phyloP scores from a whole-genome alignment of 1,140 invertebrate species.

The Sminthurides bifidus region DNA sequence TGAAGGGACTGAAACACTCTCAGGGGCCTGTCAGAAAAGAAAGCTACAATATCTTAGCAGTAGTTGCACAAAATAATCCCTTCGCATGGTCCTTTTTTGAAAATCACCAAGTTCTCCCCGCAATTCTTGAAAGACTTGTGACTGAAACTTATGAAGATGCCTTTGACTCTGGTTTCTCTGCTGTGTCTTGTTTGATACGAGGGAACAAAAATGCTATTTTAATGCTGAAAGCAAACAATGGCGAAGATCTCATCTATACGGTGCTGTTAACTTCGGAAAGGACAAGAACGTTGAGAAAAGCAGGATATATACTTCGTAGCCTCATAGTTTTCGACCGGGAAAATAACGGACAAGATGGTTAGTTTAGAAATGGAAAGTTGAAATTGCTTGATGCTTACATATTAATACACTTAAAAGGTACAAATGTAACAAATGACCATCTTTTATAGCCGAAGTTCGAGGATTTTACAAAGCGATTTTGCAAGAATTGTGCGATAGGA shows the following conservation, averaged over 20 bases:
- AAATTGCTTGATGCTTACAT: background rate
- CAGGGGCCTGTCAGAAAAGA: background rate
- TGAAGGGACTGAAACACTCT: background rate
- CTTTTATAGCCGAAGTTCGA: background rate
- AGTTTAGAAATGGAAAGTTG: background rate
- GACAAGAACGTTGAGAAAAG: slow-evolving; percentile 1
- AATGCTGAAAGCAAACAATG: slow-evolving; percentile 3
- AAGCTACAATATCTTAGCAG: background rate
- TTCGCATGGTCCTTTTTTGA: slow-evolving; percentile 4
- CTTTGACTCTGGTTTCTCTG: slow-evolving; percentile 2
- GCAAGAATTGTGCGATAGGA: slow-evolving; percentile 4
- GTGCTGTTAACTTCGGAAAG: background rate
- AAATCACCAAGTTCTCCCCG: background rate
- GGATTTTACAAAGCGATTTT: slow-evolving; percentile 3
- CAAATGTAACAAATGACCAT: background rate
- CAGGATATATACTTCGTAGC: slow-evolving; percentile 4
- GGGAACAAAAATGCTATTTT: slow-evolving; percentile 4
- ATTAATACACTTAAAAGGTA: background rate
- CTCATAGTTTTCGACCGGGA: slow-evolving; percentile 3
- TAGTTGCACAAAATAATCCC: slow-evolving; percentile 4
- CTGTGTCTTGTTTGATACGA: slow-evolving; percentile 1
- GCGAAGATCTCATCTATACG: slow-evolving; percentile 5
- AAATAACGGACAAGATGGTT: background rate
- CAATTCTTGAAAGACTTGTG: background rate
- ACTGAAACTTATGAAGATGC: background rate